Conservation (phyloP, 2,113 vertebrate species). For the Mustelus asterias region DNA sequence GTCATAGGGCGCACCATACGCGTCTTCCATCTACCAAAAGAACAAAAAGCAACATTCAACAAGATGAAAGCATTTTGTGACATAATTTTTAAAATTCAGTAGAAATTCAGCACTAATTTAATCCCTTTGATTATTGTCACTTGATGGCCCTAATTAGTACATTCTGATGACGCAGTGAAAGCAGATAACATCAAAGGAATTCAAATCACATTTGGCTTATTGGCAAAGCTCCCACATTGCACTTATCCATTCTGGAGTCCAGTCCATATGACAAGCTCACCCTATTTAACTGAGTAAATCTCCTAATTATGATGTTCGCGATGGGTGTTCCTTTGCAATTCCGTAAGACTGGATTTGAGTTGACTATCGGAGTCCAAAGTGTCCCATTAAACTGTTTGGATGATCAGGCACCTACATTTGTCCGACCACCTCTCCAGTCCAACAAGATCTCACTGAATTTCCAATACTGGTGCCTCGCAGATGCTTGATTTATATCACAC, state of each 20-base stretch:
- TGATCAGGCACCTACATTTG: not conserved
- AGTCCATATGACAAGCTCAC: not conserved
- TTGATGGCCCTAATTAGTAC: not conserved
- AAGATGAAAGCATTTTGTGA: not conserved
- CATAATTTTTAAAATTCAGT: not conserved
- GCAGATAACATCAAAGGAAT: not conserved
- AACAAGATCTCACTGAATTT: not conserved
- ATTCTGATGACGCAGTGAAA: not conserved
- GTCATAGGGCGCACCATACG: not conserved
- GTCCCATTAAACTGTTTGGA: not conserved
- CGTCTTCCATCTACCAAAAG: not conserved
- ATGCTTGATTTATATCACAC: not conserved
- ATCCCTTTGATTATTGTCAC: not conserved
- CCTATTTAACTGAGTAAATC: not conserved
- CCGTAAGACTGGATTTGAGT: not conserved
- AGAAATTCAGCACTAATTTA: not conserved
- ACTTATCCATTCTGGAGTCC: not conserved
- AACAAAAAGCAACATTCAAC: not conserved
- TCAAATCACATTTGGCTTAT: not conserved
- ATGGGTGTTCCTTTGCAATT: not conserved
- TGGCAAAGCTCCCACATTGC: not conserved
- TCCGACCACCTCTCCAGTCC: not conserved
- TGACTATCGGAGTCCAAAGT: not conserved
- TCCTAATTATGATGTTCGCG: not conserved
- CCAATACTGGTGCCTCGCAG: not conserved